A percentile compares a stretch with the other conserved stretches of the same genome.
Evolutionary conservation across 2,888 invertebrate species (phyloP).

Genomic region (Drosophila phalerata): DNA sequence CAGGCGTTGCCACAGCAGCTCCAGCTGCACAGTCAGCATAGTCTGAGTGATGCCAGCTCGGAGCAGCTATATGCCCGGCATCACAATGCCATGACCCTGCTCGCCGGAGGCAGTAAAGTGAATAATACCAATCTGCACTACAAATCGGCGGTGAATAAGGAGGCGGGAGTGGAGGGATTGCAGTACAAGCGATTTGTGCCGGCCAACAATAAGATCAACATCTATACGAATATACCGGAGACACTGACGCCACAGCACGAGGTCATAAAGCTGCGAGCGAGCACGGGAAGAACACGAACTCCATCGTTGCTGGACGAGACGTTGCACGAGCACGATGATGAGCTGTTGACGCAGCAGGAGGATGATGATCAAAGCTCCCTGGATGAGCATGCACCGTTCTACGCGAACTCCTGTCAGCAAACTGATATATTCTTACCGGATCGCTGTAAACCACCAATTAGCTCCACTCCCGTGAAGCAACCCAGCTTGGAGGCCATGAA

Average conservation of each 20-base stretch:
- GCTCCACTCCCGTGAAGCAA: slow-evolving; percentile 67
- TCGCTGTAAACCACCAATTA: slow-evolving; percentile 17
- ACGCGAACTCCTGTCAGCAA: slow-evolving; percentile 81
- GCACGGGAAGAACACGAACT: slow-evolving; percentile 43
- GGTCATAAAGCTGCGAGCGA: slow-evolving; percentile 83
- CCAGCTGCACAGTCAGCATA: slow-evolving; percentile 84
- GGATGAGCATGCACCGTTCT: slow-evolving; percentile 83
- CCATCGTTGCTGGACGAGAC: slow-evolving; percentile 78
- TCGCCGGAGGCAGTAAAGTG: slow-evolving; percentile 91
- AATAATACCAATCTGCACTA: slow-evolving; percentile 93
- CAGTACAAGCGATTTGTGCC: slow-evolving; percentile 81
- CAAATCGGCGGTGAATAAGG: slow-evolving; percentile 42
- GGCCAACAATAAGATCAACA: slow-evolving; percentile 86
- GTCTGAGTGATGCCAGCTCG: slow-evolving; percentile 87
- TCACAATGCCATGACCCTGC: slow-evolving; percentile 86
- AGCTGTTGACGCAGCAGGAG: slow-evolving; percentile 58
- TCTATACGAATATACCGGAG: slow-evolving; percentile 89
- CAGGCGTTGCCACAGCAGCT: slow-evolving; percentile 85
- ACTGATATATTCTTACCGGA: neutral
- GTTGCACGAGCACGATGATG: slow-evolving; percentile 82
- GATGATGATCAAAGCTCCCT: slow-evolving; percentile 82
- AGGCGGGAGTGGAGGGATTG: slow-evolving; percentile 53
- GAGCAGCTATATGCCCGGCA: slow-evolving; percentile 82
- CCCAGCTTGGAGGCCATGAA: slow-evolving; percentile 83
- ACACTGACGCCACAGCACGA: slow-evolving; percentile 88